These are phyloP conservation scores for Coboldia fuscipes DNA, from an alignment of 1,140 invertebrate genomes.

Conservation along the genomic window DNA sequence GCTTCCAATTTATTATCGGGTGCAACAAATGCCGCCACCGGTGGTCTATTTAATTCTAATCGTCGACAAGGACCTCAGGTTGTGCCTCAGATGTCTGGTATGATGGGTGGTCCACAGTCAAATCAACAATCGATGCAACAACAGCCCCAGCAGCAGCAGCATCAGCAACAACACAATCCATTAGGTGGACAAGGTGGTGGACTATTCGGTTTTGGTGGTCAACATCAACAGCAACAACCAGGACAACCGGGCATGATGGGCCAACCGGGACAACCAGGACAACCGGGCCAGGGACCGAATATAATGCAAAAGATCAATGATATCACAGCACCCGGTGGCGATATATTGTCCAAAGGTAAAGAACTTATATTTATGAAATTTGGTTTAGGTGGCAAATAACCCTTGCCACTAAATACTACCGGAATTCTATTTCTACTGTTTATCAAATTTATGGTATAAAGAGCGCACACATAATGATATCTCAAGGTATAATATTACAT, in stretches of 20 bases:
- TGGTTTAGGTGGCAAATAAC: conserved; percentile 59
- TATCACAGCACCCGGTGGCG: conserved; percentile 57
- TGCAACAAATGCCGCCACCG: conserved; percentile 22
- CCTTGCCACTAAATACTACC: conserved; percentile 23
- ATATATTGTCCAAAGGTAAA: conserved; percentile 73
- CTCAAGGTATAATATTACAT: no score
- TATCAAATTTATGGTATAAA: no score
- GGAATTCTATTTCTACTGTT: no score
- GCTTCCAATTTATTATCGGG: conserved; percentile 21
- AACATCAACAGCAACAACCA: conserved; percentile 7
- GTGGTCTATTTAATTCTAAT: conserved; percentile 20
- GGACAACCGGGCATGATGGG: conserved; percentile 5
- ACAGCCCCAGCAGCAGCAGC: conserved; percentile 18
- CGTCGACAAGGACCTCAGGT: conserved; percentile 22
- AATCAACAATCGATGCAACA: conserved; percentile 21
- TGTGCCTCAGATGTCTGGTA: conserved; percentile 16
- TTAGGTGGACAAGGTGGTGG: conserved; percentile 13
- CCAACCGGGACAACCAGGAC: conserved; percentile 3
- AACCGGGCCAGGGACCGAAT: conserved; percentile 13
- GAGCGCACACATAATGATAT: no score
- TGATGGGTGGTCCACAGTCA: conserved; percentile 2
- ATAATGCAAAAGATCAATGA: conserved; percentile 25
- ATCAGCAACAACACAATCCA: conserved; percentile 8
- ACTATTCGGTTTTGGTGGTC: conserved; percentile 7
- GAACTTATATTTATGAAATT: conserved; percentile 83